phyloP scores from a whole-genome alignment of 2,888 invertebrate species.

The Eupithecia exiguata region DNA sequence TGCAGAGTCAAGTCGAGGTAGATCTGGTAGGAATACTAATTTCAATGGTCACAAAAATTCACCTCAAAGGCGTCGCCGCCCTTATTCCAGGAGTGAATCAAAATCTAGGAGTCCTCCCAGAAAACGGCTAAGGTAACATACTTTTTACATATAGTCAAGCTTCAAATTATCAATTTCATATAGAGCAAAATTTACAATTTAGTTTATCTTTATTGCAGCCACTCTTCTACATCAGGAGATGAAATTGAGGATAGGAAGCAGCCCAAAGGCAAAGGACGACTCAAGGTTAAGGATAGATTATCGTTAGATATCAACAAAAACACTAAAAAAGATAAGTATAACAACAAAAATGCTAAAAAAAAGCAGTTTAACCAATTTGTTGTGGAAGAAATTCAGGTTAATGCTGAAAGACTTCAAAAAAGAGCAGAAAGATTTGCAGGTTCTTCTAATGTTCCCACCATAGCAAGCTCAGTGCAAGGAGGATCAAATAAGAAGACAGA shows the following conservation, averaged over 20 bases:
- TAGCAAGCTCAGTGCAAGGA: constrained; percentile 75
- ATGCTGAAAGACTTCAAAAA: constrained; percentile 91
- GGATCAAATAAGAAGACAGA: constrained; percentile 61
- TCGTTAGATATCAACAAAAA: constrained; percentile 69
- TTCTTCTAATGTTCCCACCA: constrained; percentile 72
- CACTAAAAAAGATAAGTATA: constrained; percentile 71
- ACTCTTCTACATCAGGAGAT: constrained; percentile 81
- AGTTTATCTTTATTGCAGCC: constrained; percentile 63
- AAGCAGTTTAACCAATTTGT: constrained; percentile 87
- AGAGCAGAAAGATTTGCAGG: constrained; percentile 94
- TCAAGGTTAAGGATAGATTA: constrained; percentile 84
- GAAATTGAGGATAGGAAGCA: constrained; percentile 81
- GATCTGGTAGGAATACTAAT: constrained; percentile 49
- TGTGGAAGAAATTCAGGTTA: constrained; percentile 87
- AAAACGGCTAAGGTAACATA: constrained; percentile 75
- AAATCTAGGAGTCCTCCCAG: constrained; percentile 79
- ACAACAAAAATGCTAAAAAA: constrained; percentile 83
- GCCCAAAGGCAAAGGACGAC: constrained; percentile 69
- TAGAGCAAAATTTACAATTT: constrained; percentile 8
- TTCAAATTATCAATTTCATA: neutral
- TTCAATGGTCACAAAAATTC: constrained; percentile 64
- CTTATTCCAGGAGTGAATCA: constrained; percentile 69
- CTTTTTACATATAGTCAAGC: neutral
- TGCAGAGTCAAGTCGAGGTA: constrained; percentile 57
- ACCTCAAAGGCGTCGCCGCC: constrained; percentile 68